Conservation (phyloP, 2,113 vertebrate genomes). For the Aix galericulata region DNA sequence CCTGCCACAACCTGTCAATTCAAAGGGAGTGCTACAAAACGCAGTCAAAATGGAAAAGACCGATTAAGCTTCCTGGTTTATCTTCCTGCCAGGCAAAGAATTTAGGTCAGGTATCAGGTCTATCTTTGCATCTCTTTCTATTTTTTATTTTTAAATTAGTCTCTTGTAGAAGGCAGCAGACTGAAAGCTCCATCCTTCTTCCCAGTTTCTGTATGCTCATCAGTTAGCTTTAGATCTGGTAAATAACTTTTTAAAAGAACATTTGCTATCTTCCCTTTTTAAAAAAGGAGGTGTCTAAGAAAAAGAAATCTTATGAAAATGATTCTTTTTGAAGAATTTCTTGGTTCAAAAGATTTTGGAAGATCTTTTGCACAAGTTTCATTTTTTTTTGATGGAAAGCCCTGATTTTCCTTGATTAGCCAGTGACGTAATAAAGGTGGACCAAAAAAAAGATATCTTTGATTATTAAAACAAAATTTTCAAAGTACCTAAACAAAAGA, state of each 20-base stretch:
- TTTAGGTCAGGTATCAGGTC: background rate
- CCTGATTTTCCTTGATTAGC: background rate
- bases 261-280: background rate
- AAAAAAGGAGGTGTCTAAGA: background rate
- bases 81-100: background rate
- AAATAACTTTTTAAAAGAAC: background rate
- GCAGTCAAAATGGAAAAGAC: background rate
- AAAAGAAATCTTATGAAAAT: background rate
- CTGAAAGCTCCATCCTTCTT: background rate
- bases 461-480: background rate
- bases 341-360: background rate
- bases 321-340: background rate
- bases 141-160: background rate
- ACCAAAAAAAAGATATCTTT: background rate
- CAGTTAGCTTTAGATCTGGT: background rate
- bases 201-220: background rate
- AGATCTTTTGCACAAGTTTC: background rate
- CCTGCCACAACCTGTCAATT: background rate
- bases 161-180: background rate
- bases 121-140: background rate
- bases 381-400: background rate
- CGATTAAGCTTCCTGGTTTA: background rate
- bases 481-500: background rate
- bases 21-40: background rate
- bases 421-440: background rate